Evolutionary conservation across 2,113 vertebrate species (phyloP).

Genomic region (Oplegnathus fasciatus): DNA sequence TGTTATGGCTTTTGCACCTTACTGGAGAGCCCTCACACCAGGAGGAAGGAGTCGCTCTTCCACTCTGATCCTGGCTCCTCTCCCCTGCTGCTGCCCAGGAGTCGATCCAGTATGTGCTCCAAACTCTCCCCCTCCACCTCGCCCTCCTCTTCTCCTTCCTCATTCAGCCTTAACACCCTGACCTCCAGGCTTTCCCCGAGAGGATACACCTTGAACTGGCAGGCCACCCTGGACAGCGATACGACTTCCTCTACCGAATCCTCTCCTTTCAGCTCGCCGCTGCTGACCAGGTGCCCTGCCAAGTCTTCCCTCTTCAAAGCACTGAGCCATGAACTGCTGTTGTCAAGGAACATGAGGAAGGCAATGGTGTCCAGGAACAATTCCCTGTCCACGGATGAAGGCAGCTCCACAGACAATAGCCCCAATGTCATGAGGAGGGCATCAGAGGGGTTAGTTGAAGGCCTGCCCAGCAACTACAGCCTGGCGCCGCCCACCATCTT

Average conservation of each 20-base stretch:
- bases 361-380: slow-evolving; percentile 85
- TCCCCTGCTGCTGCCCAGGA: slow-evolving; percentile 81
- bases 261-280: slow-evolving; percentile 87
- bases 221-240: slow-evolving; percentile 87
- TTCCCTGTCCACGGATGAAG: slow-evolving; percentile 91
- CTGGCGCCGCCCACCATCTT: slow-evolving; percentile 82
- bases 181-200: slow-evolving; percentile 78
- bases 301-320: slow-evolving; percentile 85
- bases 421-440: slow-evolving; percentile 87
- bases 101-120: slow-evolving; percentile 83
- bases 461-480: slow-evolving; percentile 73
- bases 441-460: slow-evolving; percentile 83
- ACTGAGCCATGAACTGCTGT: slow-evolving; percentile 86
- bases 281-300: slow-evolving; percentile 84
- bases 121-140: slow-evolving; percentile 66
- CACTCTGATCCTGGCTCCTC: slow-evolving; percentile 82
- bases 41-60: slow-evolving; percentile 93
- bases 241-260: slow-evolving; percentile 89
- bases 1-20: slow-evolving; percentile 91
- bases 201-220: slow-evolving; percentile 79
- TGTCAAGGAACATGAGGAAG: slow-evolving; percentile 84
- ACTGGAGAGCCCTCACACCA: slow-evolving; percentile 92
- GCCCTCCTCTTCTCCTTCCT: slow-evolving; percentile 77
- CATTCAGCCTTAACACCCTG: slow-evolving; percentile 81
- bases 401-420: slow-evolving; percentile 93